Conservation (phyloP, 1,140 invertebrate species). For the Heliothis subflexa region DNA sequence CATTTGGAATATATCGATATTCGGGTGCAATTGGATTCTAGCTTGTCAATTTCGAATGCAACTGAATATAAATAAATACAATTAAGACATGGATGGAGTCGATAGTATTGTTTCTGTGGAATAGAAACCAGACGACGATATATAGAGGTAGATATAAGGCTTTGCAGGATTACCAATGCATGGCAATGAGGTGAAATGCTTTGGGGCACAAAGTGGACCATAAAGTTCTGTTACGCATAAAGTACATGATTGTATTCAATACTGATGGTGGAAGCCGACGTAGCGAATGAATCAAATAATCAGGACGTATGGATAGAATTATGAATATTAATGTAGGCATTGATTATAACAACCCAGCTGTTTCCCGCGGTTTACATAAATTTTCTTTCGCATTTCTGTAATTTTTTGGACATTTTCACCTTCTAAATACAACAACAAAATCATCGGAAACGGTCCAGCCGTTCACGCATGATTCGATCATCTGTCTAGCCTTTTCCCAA, state of each 20-base stretch:
- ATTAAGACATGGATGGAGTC: background rate
- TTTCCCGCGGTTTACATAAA: too few species aligned
- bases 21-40: background rate
- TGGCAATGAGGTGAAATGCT: constrained; percentile 28
- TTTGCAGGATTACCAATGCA: constrained; percentile 16
- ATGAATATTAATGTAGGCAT: too few species aligned
- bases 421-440: too few species aligned
- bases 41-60: background rate
- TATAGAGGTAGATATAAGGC: background rate
- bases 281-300: background rate
- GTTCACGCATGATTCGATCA: too few species aligned
- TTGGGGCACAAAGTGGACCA: background rate
- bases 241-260: background rate
- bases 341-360: too few species aligned
- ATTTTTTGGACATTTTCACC: too few species aligned
- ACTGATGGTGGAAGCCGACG: background rate
- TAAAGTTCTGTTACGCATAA: constrained; percentile 18
- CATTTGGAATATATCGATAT: background rate
- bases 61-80: background rate
- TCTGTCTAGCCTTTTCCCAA: too few species aligned
- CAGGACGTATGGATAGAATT: background rate
- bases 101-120: background rate
- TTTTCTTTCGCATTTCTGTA: too few species aligned
- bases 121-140: background rate
- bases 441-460: too few species aligned